Evolutionary conservation across 2,888 invertebrate species (phyloP), one percentile per base, ranked within the genome.

Genomic region (Philaethria dido): DNA sequence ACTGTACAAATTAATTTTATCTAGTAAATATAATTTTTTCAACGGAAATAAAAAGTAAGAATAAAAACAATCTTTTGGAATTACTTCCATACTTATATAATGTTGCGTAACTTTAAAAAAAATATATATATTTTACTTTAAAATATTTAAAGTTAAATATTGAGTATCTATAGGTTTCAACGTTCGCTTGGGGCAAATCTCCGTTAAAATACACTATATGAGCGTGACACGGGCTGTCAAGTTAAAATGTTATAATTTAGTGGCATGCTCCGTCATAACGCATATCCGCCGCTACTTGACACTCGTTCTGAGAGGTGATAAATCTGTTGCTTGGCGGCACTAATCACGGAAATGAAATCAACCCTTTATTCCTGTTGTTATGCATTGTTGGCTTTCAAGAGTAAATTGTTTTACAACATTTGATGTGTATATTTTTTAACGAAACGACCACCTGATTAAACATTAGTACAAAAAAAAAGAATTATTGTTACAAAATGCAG

Each of bases 171-270:
- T 66, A 67, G 57, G 67, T 64, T 52, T 72, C 42, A 64, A 44
- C 81, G 78, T 83, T 76, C 78, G 70, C 75, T 74, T 73, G 77
- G 78, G 77, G 79, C 78, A 81, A 80, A 82, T 79, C 81, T 78
- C 79, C 79, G 80, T 70, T 83, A 81, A 77, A 87, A 86, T 77
- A 73, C 72, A 75, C 78, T 71, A 72, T 71, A 82, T 78, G 84
- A 77, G 83, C 84, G 79, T 85, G 86, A 88, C 89, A 84, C 76
- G 73, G 75, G 77, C 85, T 89, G 91, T 88, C 90, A 88, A 82
- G 87, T 87, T 82, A 80, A 86, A 90, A 90, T 88, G 88, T 90
- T 89, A 91, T 92, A 91, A 92, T 91, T 89, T 89, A 91, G 83
- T 85, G 83, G 72, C 68, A 81, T 80, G 82, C 83, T 87, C 80